Evolutionary conservation across 2,888 invertebrate genomes (phyloP), one percentile per base, ranked within the genome.

Genomic region (Belgica antarctica): DNA sequence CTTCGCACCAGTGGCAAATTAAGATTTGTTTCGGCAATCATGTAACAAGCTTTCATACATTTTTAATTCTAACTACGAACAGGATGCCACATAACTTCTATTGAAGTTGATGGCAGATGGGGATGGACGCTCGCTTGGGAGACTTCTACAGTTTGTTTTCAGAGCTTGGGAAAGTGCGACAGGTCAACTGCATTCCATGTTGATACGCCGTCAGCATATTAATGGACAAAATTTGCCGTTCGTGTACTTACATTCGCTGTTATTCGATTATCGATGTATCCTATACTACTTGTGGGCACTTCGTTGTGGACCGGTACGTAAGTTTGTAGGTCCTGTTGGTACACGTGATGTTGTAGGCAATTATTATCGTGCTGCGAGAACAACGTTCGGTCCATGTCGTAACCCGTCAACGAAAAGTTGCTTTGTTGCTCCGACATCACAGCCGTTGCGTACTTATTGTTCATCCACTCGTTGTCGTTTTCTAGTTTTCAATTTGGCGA

Each of bases 391-490:
- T 70, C 70, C 27, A 41, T 61, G 22, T 61, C 61, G 28, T 59
- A 70, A 27, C 19, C 52, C 17, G 34, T 70, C 61, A 34, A 5
- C 27, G 41, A 41, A 25, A 70, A 59, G 59, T 70, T 59, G 27
- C 22, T 34, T 61, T 71, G 79, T 74, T 80, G 80, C 72, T 80
- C 80, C 62, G 80, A 81, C 71, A 80, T 69, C 2, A 79, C 80
- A 4, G 80, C 78, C 36, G 80, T 80, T 47, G 80, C 79, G 75
- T 79, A 80, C 70, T 76, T 79, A 71, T 79, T 80, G 72, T 79
- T 79, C 78, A 79, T 79, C 74, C 80, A 80, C 66, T 80, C 80
- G 70, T 72, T 71, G 25, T 71, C 71, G 7, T 71, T 72, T 62
- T 80, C 80, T 70, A n/a, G n/a, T n/a, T n/a, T n/a, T n/a, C n/a